Evolutionary conservation across 2,888 invertebrate genomes (phyloP).

Genomic region (Amphiduros pacificus): DNA sequence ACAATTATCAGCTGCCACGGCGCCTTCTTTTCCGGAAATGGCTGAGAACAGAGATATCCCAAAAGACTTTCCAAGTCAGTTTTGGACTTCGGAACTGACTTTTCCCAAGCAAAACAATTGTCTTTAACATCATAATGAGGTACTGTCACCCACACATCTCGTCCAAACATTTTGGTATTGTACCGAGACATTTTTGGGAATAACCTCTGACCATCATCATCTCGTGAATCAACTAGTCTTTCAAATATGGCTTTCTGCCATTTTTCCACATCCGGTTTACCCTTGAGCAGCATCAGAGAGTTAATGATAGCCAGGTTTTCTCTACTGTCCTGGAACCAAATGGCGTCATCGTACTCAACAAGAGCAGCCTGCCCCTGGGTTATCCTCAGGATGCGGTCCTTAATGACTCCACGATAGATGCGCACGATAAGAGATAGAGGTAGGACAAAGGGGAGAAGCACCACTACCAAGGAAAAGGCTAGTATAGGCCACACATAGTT

Average conservation of each 20-base stretch:
- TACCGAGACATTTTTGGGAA: slow-evolving; percentile 19
- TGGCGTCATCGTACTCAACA: slow-evolving; percentile 21
- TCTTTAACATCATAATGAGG: slow-evolving; percentile 22
- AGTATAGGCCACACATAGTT: too few relatives aligned
- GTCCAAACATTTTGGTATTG: not conserved
- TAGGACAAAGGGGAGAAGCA: not conserved
- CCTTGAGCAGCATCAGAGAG: slow-evolving; percentile 19
- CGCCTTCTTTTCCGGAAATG: slow-evolving; percentile 14
- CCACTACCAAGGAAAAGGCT: not conserved
- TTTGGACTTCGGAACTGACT: not conserved
- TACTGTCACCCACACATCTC: not conserved
- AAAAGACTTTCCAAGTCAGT: slow-evolving; percentile 16
- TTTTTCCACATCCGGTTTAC: slow-evolving; percentile 15
- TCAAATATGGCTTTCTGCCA: slow-evolving; percentile 4
- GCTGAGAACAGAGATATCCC: slow-evolving; percentile 20
- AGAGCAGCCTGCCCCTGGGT: too few relatives aligned
- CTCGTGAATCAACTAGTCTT: slow-evolving; percentile 15
- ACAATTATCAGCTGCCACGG: slow-evolving; percentile 26
- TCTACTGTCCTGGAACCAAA: slow-evolving; percentile 29
- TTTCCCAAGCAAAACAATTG: slow-evolving; percentile 21
- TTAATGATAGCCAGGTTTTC: slow-evolving; percentile 29
- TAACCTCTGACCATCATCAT: slow-evolving; percentile 9
- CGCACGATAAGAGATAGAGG: not conserved
- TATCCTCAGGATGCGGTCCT: not conserved
- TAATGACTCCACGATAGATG: not conserved